Base-by-base conservation (phyloP, 2,797 vertebrate genomes). In the Pampus argenteus region DNA sequence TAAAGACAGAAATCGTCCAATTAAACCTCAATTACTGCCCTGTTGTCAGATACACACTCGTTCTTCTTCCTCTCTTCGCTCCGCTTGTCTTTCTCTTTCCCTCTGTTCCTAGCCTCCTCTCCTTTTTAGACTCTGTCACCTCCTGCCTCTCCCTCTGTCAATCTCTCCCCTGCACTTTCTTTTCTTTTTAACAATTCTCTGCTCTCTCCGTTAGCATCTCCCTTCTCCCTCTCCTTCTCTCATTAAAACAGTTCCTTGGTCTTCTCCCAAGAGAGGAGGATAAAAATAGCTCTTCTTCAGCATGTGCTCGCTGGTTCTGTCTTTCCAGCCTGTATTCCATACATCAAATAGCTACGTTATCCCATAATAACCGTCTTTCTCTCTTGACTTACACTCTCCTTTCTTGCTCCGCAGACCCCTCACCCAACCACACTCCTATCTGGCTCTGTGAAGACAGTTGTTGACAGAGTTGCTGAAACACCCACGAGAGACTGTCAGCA, bases 231-330 rank as follows among this genome's bases (percentile, higher is more conserved):
- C 59, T 67, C 86, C n/a, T n/a, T 54, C 74, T 15, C 86, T 92
- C 88, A 91, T 93, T 93, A 94, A 91, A 93, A 80, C 83, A 64
- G 78, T 74, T 85, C 83, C 80, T 73, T 29, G 55, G 74, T 86
- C 76, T 64, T 76, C 79, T 90, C 89, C 81, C 89, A 58, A 67
- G 83, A 89, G 89, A 86, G 57, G 31, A 67, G 61, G 82, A 84
- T 92, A 94, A 92, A 94, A 93, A 93, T 94, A 93, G 88, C 86
- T 86, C 69, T 72, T 84, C 78, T 63, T 72, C 75, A 61, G 72
- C 82, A 76, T 65, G 25, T 52, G 82, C 78, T 84, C n/a, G 2
- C 74, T 75, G 71, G 26, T 9, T 84, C 66, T 69, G 22, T 62
- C 64, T 47, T 78, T 54, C 44, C 66, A 74, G 56, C 64, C 48